Evolutionary conservation across 2,113 vertebrate genomes (phyloP).

Genomic region (Catharus bicknelli): DNA sequence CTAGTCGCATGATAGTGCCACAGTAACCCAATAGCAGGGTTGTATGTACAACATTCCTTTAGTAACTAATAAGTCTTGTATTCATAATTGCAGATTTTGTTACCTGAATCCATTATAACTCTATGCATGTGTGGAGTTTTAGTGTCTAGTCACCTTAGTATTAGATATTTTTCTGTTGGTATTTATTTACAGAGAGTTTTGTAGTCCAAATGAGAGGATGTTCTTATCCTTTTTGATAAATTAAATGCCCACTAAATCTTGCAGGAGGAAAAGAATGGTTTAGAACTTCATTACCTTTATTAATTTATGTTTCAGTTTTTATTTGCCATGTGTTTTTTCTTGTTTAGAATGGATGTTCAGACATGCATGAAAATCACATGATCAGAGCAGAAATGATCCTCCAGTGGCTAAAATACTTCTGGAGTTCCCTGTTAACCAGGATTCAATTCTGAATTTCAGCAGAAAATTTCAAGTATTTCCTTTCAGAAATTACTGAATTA

Average conservation of each 20-base stretch:
- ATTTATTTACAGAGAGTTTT: not conserved
- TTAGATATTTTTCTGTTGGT: not conserved
- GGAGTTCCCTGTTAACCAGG: not conserved
- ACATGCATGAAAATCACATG: not conserved
- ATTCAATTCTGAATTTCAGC: not conserved
- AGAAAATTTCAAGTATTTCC: not conserved
- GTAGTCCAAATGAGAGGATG: not conserved
- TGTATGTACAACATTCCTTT: not conserved
- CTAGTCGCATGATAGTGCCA: not conserved
- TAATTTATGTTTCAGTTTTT: not conserved
- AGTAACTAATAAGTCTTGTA: not conserved
- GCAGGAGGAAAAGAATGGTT: not conserved
- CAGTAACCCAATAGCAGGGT: not conserved
- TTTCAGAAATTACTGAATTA: not conserved
- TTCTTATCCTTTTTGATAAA: not conserved
- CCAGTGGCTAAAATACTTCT: not conserved
- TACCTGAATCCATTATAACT: not conserved
- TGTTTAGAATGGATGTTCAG: not conserved
- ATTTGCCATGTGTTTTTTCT: not conserved
- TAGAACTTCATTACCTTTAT: not conserved
- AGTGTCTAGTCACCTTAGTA: not conserved
- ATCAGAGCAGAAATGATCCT: not conserved
- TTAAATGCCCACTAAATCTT: not conserved
- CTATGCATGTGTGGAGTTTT: not conserved
- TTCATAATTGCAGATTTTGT: not conserved